phyloP scores from a whole-genome alignment of 2,888 invertebrate species.

The Coelopa pilipes region DNA sequence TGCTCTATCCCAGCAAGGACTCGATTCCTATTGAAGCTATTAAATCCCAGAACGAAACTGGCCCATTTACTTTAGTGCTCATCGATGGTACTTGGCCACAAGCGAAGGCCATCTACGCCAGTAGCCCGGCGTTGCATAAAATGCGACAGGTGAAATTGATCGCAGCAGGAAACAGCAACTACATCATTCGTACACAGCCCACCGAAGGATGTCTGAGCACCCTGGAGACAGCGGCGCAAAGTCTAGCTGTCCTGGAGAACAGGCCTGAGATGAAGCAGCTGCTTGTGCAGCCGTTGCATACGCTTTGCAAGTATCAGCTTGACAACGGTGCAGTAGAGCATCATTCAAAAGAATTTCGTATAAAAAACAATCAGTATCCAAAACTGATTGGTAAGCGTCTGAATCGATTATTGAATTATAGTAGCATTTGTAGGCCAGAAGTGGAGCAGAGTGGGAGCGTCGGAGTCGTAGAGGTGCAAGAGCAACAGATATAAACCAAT shows the following conservation, averaged over 20 bases:
- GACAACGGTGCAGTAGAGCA: slow-evolving; percentile 93
- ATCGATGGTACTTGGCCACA: slow-evolving; percentile 97
- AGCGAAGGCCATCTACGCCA: slow-evolving; percentile 89
- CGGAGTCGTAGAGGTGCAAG: slow-evolving; percentile 2
- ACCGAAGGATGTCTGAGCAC: slow-evolving; percentile 92
- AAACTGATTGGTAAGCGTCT: slow-evolving; percentile 83
- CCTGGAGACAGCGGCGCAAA: slow-evolving; percentile 68
- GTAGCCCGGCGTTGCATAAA: slow-evolving; percentile 79
- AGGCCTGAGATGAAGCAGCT: slow-evolving; percentile 72
- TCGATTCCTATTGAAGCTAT: slow-evolving; percentile 76
- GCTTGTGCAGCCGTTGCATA: slow-evolving; percentile 81
- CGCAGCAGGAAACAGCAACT: slow-evolving; percentile 79
- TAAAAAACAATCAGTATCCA: slow-evolving; percentile 82
- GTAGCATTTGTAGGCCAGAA: slow-evolving; percentile 50
- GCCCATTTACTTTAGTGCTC: slow-evolving; percentile 80
- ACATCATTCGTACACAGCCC: slow-evolving; percentile 93
- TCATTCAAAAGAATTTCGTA: slow-evolving; percentile 89
- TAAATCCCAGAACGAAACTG: slow-evolving; percentile 47
- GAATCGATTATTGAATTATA: slow-evolving; percentile 69
- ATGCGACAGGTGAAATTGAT: slow-evolving; percentile 85
- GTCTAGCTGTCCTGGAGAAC: slow-evolving; percentile 79
- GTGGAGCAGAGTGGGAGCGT: slow-evolving; percentile 33
- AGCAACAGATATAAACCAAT: neutral
- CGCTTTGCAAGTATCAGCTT: slow-evolving; percentile 87
- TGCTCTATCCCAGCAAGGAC: slow-evolving; percentile 83